Percentiles rank a stretch among this genome's conserved stretches.
Evolutionary conservation across 2,888 invertebrate genomes (phyloP).

Genomic region (Yponomeuta sedellus): DNA sequence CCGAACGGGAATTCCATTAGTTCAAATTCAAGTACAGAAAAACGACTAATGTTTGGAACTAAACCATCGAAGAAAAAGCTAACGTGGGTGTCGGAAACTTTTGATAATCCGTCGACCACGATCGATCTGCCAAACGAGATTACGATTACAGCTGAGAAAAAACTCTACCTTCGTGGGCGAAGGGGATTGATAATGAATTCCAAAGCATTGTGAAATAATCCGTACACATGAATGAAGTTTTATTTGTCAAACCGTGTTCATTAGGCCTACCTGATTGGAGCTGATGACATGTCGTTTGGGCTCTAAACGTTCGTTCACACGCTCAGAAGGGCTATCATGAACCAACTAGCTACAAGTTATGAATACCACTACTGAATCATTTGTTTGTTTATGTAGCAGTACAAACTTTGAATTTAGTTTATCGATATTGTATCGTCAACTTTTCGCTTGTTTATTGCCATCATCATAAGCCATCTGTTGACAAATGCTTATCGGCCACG

Average conservation of each 20-base stretch:
- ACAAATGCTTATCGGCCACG: background rate
- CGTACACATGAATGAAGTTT: background rate
- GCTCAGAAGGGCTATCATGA: background rate
- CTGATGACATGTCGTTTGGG: background rate
- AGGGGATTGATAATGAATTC: background rate
- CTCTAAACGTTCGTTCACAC: background rate
- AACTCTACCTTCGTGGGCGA: background rate
- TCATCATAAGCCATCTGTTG: background rate
- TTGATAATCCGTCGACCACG: background rate
- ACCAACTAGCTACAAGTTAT: background rate
- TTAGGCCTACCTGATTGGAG: background rate
- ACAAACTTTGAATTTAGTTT: too few relatives aligned
- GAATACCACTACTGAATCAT: background rate
- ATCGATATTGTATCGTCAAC: too few relatives aligned
- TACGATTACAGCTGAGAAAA: background rate
- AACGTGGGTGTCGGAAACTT: background rate
- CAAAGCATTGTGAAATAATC: background rate
- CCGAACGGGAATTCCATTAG: background rate
- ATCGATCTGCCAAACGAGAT: slow-evolving; percentile 2
- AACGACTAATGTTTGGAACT: background rate
- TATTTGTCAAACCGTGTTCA: background rate
- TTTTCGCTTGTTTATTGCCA: too few relatives aligned
- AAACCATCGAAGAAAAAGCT: background rate
- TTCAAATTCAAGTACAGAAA: background rate
- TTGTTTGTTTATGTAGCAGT: too few relatives aligned